A percentile compares a stretch with the other conserved stretches of the same genome.
phyloP scores from a whole-genome alignment of 1,140 invertebrate species.

The Meteorus sp. region DNA sequence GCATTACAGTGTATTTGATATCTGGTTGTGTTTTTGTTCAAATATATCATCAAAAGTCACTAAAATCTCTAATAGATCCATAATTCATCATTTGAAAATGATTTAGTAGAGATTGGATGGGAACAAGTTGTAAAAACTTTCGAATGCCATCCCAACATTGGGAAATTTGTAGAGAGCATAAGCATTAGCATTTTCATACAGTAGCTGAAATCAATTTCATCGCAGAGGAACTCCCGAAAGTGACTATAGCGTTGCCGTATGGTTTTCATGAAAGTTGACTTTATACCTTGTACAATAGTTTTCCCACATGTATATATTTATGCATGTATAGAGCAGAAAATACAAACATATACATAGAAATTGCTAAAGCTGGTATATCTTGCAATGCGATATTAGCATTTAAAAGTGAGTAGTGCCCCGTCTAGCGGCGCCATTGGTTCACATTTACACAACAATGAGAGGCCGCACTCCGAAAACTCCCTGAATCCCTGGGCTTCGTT shows the following conservation, averaged over 20 bases:
- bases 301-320: too few relatives aligned
- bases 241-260: background rate
- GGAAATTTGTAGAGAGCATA: background rate
- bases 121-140: background rate
- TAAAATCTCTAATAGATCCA: too few relatives aligned
- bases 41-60: too few relatives aligned
- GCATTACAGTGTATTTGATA: too few relatives aligned
- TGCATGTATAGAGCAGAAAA: conserved; percentile 5
- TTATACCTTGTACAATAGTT: too few relatives aligned
- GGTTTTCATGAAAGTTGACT: background rate
- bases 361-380: conserved; percentile 49
- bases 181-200: conserved; percentile 14
- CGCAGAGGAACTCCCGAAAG: conserved; percentile 17
- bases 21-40: too few relatives aligned
- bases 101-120: too few relatives aligned
- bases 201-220: conserved; percentile 18
- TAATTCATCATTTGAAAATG: too few relatives aligned
- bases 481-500: conserved; percentile 45
- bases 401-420: conserved; percentile 50
- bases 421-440: conserved; percentile 55
- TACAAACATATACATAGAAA: conserved; percentile 39
- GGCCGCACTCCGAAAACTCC: conserved; percentile 55
- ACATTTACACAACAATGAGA: conserved; percentile 59
- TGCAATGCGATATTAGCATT: conserved; percentile 51
- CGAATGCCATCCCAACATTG: background rate